These are phyloP conservation scores for Acromyrmex heyeri DNA, from an alignment of 1,140 invertebrate genomes.

Conservation along the genomic window DNA sequence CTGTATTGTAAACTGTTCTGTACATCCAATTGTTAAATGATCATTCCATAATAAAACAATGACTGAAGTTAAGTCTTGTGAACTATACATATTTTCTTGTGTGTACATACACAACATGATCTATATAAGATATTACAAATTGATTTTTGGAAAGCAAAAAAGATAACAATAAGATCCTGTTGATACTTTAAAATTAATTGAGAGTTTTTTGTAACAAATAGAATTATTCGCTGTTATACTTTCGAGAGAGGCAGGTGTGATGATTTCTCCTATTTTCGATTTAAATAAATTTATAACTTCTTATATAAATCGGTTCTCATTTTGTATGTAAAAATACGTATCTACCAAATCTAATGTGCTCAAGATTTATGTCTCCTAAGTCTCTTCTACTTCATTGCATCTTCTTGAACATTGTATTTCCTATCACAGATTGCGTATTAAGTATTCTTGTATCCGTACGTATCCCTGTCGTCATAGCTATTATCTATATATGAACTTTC, in stretches of 20 bases:
- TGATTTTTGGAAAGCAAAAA: background rate
- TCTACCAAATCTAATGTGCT: constrained; percentile 52
- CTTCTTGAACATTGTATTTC: constrained; percentile 54
- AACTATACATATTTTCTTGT: background rate
- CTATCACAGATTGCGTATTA: constrained; percentile 70
- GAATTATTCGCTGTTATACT: background rate
- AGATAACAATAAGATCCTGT: background rate
- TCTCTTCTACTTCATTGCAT: constrained; percentile 56
- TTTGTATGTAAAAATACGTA: constrained; percentile 28
- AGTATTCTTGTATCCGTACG: constrained; percentile 34
- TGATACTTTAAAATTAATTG: background rate
- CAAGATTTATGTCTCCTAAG: constrained; percentile 30
- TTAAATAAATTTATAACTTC: background rate
- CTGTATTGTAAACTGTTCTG: constrained; percentile 35
- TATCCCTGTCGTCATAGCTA: constrained; percentile 38
- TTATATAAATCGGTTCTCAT: constrained; percentile 7
- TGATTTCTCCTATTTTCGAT: background rate
- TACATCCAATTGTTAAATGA: constrained; percentile 28
- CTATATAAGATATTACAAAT: constrained; percentile 16
- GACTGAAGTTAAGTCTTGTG: background rate
- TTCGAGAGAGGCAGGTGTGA: background rate
- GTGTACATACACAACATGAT: constrained; percentile 2
- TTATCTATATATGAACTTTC: constrained; percentile 44
- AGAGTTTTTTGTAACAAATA: background rate
- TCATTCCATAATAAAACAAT: constrained; percentile 55